Evolutionary conservation across 2,797 vertebrate genomes (phyloP).

Genomic region (Petrocephalus schoutedeni): DNA sequence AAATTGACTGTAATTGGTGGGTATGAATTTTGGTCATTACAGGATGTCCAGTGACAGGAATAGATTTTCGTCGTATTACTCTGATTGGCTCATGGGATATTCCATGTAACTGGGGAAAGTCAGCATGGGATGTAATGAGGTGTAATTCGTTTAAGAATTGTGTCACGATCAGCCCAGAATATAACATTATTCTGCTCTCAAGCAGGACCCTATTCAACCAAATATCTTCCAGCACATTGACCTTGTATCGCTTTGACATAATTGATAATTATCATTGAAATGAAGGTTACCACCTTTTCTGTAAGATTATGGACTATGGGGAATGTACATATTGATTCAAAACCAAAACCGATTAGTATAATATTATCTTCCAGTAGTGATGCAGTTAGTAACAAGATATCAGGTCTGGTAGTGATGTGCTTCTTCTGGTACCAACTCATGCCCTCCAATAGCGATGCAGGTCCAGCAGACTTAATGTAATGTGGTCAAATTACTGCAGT

Average conservation of each 20-base stretch:
- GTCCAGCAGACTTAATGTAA: neutral
- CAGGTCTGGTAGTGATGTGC: neutral
- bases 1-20: neutral
- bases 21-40: neutral
- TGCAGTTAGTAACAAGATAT: neutral
- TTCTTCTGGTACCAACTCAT: neutral
- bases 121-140: neutral
- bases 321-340: neutral
- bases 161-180: neutral
- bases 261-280: neutral
- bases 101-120: neutral
- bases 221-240: constrained; percentile 7
- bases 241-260: neutral
- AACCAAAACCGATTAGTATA: neutral
- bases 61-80: neutral
- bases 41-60: neutral
- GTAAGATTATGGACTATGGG: neutral
- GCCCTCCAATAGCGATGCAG: neutral
- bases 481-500: neutral
- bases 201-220: neutral
- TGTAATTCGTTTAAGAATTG: neutral
- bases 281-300: neutral
- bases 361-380: neutral
- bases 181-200: neutral
- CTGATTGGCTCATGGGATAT: neutral